Evolutionary conservation across 2,113 vertebrate genomes (phyloP).

Genomic region (Cololabis saira): DNA sequence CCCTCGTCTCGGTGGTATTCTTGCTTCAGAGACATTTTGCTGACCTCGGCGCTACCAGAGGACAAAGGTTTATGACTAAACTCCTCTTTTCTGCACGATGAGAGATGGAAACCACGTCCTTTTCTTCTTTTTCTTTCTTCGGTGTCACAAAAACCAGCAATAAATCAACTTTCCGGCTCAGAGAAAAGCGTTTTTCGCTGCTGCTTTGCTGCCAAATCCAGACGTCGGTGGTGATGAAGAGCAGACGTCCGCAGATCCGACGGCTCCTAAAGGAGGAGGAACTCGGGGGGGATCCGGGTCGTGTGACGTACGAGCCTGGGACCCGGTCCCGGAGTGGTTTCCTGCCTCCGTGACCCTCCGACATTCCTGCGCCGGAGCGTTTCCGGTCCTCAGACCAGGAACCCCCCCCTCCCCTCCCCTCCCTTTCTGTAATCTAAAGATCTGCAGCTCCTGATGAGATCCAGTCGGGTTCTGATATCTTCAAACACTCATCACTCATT

Average conservation of each 20-base stretch:
- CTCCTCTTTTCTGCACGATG: not conserved
- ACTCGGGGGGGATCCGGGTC: conserved; percentile 23
- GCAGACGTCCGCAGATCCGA: too few relatives aligned
- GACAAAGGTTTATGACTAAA: not conserved
- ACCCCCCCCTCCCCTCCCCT: too few relatives aligned
- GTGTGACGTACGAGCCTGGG: not conserved
- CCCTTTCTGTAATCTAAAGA: too few relatives aligned
- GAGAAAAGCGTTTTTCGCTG: too few relatives aligned
- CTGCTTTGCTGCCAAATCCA: too few relatives aligned
- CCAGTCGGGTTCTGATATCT: too few relatives aligned
- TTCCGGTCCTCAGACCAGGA: conserved; percentile 43
- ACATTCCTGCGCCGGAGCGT: conserved; percentile 61
- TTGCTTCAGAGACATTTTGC: not conserved
- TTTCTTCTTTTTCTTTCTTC: too few relatives aligned
- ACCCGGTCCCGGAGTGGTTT: conserved; percentile 30
- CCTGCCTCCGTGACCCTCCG: conserved; percentile 38
- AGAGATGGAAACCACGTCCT: too few relatives aligned
- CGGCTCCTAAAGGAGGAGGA: too few relatives aligned
- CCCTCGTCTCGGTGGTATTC: not conserved
- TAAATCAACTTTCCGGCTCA: conserved; percentile 8
- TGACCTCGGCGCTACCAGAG: conserved; percentile 10
- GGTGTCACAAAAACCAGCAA: not conserved
- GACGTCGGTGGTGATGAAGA: too few relatives aligned
- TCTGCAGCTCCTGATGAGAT: too few relatives aligned
- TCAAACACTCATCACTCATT: too few relatives aligned